These are phyloP conservation scores for Wasmannia auropunctata DNA, from an alignment of 1,140 invertebrate species.

Conservation along the genomic window DNA sequence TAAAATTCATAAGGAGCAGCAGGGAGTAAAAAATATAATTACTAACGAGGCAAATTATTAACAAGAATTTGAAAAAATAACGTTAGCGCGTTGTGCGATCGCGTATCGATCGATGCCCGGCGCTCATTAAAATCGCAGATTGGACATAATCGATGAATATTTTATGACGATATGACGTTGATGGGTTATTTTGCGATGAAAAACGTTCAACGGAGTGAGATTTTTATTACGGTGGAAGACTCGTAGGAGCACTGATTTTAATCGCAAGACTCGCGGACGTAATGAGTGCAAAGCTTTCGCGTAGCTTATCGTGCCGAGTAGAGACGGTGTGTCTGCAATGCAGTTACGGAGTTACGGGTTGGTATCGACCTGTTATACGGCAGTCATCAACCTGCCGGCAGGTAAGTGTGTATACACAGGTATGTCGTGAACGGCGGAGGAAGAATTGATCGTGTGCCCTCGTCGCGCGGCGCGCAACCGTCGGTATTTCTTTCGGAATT, in stretches of 20 bases:
- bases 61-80: neutral
- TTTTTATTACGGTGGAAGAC: constrained; percentile 2
- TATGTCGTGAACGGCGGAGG: constrained; percentile 46
- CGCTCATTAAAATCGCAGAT: neutral
- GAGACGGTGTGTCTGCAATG: constrained; percentile 76
- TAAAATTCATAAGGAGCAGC: neutral
- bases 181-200: constrained; percentile 8
- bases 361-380: constrained; percentile 80
- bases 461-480: neutral
- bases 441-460: constrained; percentile 75
- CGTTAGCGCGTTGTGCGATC: neutral
- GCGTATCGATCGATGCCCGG: neutral
- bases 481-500: constrained; percentile 41
- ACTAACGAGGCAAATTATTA: neutral
- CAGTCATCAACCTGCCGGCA: constrained; percentile 78
- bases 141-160: constrained; percentile 9
- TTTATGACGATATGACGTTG: neutral
- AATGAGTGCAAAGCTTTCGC: constrained; percentile 37
- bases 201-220: neutral
- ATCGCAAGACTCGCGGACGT: constrained; percentile 8
- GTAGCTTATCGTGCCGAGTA: constrained; percentile 42
- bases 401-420: constrained; percentile 72
- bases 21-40: neutral
- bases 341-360: constrained; percentile 79
- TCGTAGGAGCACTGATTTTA: neutral